Evolutionary conservation across 2,797 vertebrate species (phyloP), one percentile per base, ranked within the genome.

Genomic region (Anguilla megastoma): DNA sequence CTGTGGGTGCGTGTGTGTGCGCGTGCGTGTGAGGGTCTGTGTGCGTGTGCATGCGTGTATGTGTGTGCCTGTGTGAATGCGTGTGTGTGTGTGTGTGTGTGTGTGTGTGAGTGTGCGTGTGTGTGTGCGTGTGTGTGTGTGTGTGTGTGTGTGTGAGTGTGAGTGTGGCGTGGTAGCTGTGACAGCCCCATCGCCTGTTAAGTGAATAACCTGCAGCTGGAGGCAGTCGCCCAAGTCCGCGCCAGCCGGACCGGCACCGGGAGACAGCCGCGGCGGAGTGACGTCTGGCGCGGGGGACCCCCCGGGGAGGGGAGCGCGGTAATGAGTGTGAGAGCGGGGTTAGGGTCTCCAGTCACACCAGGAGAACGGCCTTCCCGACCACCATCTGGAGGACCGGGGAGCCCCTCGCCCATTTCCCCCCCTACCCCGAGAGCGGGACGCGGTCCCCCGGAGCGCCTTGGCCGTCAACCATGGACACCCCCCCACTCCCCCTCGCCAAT

Each of bases 291-390:
- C 91, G 10, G 87, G 85, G 89, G 86, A 88, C 79, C 92, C 93
- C 74, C 89, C 52, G 87, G 92, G 91, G 91, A 93, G 87, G 79
- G 88, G 41, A 45, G 86, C 89, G 86, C 88, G 89, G 91, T 93
- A 94, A 94, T 93, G 92, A 94, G 93, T 93, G 92, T 92, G 92
- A 92, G 90, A 90, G 90, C 74, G 88, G 90, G 90, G 88, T 90
- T 88, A 91, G 90, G 90, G 88, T 94, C 90, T 91, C 89, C 90
- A 82, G 86, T 92, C 89, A 90, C 91, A 90, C 90, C 88, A 82
- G 86, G 86, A 88, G 89, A 89, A 86, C 82, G 86, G 88, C 33
- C 89, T 86, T 87, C 85, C 87, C 88, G 71, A 87, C 88, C 90
- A 90, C 89, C 88, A 87, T 82, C 71, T 66, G 54, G 88, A 90